These are phyloP conservation scores for Pteruthius melanotis DNA, from an alignment of 2,113 vertebrate species.

Conservation along the genomic window DNA sequence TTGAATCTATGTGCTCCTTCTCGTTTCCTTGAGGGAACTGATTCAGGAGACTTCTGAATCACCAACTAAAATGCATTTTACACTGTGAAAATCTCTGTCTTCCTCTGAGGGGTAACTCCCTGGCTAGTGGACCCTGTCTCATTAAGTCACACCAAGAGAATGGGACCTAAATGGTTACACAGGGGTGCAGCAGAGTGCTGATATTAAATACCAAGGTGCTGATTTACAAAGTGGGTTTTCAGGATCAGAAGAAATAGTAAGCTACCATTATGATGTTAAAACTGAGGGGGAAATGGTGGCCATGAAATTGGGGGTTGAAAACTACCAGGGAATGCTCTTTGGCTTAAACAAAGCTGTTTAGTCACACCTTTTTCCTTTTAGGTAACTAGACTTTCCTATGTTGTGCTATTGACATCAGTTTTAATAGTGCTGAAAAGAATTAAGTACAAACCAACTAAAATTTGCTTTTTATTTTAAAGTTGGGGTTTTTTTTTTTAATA, in stretches of 20 bases:
- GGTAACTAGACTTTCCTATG: neutral
- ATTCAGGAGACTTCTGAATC: neutral
- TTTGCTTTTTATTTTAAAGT: neutral
- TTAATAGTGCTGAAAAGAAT: neutral
- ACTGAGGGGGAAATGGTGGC: neutral
- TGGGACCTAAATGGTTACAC: accelerated
- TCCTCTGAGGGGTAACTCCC: neutral
- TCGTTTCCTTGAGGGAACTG: neutral
- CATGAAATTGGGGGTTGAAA: neutral
- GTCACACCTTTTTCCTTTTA: neutral
- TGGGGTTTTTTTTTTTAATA: neutral
- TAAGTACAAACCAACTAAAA: neutral
- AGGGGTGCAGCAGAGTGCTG: neutral
- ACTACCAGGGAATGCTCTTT: neutral
- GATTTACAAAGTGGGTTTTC: neutral
- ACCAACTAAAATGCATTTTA: neutral
- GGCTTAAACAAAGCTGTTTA: neutral
- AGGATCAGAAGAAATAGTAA: neutral
- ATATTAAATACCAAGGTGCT: neutral
- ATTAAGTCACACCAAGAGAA: neutral
- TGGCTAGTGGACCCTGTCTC: neutral
- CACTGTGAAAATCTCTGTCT: neutral
- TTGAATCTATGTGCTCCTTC: neutral
- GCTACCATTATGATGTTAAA: neutral
- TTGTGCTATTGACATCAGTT: neutral